Base-by-base conservation (phyloP, 2,888 invertebrate genomes). In the Cephus nigrinus region DNA sequence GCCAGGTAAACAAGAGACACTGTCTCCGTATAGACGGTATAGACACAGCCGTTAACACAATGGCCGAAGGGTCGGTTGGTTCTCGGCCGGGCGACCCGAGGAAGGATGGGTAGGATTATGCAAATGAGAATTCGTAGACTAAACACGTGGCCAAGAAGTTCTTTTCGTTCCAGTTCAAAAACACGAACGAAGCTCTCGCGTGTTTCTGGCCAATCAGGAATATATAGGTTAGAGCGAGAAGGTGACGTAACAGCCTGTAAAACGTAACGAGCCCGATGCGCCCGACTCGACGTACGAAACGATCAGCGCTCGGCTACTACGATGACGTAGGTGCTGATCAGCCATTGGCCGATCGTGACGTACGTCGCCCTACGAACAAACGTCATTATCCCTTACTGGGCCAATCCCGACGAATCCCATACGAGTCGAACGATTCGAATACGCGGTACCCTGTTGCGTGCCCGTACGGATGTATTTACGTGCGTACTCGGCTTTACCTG, bases 91-190 rank as follows among this genome's bases (percentile, higher is more conserved):
- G 74, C 23, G 9, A 9, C 55, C 55, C 55, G 9, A 55, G 40
- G 1, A 40, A 15, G 15, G 77, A 74, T 35, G 55, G 74, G 15
- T 74, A 33, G 69, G 74, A 77, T 77, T 77, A 77, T 77, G 74
- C n/a, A 74, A 69, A 77, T 77, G 69, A 12, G 35, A 35, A 74
- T 77, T 68, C 68, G 77, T 77, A 69, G 35, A 74, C 35, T 74
- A 77, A 75, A 69, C 77, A 68, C 55, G 55, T 23, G 23, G 73
- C 40, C 40, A 40, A 32, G 32, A 33, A 34, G 68, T 76, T 15
- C 1, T 35, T 71, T 33, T 71, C 11, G 36, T 71, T n/a, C 5
- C 34, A 3, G 33, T 31, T 73, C 0, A 33, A 73, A 73, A 72
- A 32, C 72, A 31, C 5, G 55, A 76, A 40, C 9, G 71, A 73